phyloP scores from a whole-genome alignment of 2,113 vertebrate genomes.

The Acinonyx jubatus region DNA sequence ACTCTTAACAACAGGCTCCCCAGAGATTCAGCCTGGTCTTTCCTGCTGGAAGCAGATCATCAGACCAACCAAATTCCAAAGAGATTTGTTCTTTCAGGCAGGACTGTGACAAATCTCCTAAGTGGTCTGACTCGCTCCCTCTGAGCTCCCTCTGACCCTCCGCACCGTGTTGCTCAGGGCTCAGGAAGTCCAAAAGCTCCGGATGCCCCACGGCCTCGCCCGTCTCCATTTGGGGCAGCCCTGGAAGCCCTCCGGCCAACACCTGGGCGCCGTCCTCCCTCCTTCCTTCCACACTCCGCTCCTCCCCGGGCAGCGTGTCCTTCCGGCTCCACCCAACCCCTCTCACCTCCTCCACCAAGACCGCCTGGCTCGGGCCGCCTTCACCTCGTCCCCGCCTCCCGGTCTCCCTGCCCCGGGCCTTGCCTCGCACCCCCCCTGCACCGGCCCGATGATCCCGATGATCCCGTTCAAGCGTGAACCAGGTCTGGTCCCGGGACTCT shows the following conservation, averaged over 20 bases:
- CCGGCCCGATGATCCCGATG: neutral
- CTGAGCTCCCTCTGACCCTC: neutral
- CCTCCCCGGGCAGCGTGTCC: neutral
- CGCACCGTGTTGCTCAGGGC: fast-evolving
- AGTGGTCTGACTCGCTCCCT: too few species aligned
- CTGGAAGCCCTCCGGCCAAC: fast-evolving
- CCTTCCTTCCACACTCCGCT: fast-evolving
- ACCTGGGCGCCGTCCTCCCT: fast-evolving
- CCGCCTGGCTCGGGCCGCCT: neutral
- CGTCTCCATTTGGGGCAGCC: fast-evolving
- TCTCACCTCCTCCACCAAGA: too few species aligned
- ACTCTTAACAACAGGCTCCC: too few species aligned
- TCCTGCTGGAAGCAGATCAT: neutral
- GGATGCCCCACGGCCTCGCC: fast-evolving
- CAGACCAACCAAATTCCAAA: neutral
- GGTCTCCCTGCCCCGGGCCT: neutral
- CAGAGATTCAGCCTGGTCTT: too few species aligned
- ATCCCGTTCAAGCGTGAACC: too few species aligned
- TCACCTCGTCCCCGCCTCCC: neutral
- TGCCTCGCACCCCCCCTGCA: neutral
- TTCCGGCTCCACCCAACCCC: neutral
- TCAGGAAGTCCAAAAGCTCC: fast-evolving
- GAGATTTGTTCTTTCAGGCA: neutral
- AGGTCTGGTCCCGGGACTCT: neutral
- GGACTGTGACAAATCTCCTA: neutral